Evolutionary conservation across 2,113 vertebrate species (phyloP), one percentile per base, ranked within the genome.

Genomic region (Mirza zaza): DNA sequence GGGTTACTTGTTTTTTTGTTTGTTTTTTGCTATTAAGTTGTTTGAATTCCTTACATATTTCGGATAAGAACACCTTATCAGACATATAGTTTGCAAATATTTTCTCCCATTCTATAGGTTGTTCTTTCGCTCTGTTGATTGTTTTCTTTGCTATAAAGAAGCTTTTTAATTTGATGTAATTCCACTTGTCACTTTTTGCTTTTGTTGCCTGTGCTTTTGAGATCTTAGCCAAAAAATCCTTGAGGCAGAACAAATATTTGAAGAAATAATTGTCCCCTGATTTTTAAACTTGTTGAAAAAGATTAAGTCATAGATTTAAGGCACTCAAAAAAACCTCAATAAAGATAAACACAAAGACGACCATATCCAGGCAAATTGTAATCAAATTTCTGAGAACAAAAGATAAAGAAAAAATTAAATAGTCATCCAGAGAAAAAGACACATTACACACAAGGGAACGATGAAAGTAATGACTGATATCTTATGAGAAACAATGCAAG

Each of bases 261-360:
- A 89, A 90, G 63, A 75, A 93, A 86, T 82, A 86, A 63, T 81
- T 93, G 50, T 3, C 17, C 14, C 8, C 15, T 8, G 61, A 34
- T 76, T 70, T 90, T 96, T 61, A 86, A 83, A 86, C n/a, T 82
- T 90, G 29, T 90, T 86, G 48, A 70, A 82, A 96, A 82, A 90
- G 21, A 81, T 86, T 9, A 94, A 81, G 29, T 77, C 48, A 68
- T 39, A 63, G 25, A 87, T 70, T 34, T 20, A 77, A 82, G 6
- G 13, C 90, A 55, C 18, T 79, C 17, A 45, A 91, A 91, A 91
- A 87, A 8, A 21, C 18, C 32, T 83, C 52, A 97, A 89, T 34
- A 17, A 75, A 52, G 71, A 80, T 45, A 77, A 90, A 90, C 13
- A 85, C 50, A 77, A 87, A 68, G n/a, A 77, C 87, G 83, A 87